phyloP scores from a whole-genome alignment of 2,888 invertebrate genomes.

The Petrolisthes manimaculis region DNA sequence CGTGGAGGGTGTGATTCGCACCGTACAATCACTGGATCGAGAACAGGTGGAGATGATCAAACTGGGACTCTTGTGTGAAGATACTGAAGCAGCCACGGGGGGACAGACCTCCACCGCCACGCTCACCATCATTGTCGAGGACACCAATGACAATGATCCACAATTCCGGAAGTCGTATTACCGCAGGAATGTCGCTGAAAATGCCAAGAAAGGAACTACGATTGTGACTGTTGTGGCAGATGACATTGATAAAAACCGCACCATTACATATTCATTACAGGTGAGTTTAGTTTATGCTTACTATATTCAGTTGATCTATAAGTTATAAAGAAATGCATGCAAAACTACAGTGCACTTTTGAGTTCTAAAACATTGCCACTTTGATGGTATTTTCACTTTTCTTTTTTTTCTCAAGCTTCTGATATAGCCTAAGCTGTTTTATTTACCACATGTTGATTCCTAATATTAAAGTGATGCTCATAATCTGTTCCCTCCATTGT shows the following conservation, averaged over 20 bases:
- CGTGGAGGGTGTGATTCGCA: slow-evolving; percentile 81
- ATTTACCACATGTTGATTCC: background rate
- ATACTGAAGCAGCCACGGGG: slow-evolving; percentile 72
- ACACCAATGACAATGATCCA: slow-evolving; percentile 92
- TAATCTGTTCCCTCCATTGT: background rate
- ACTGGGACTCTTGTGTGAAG: slow-evolving; percentile 83
- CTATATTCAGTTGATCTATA: too few relatives aligned
- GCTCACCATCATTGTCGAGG: slow-evolving; percentile 82
- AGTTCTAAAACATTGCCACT: background rate
- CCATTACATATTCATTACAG: slow-evolving; percentile 83
- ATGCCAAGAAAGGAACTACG: slow-evolving; percentile 85
- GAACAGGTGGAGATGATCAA: slow-evolving; percentile 86
- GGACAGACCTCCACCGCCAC: slow-evolving; percentile 72
- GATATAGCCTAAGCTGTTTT: too few relatives aligned
- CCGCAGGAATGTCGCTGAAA: slow-evolving; percentile 84
- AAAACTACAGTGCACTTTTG: too few relatives aligned
- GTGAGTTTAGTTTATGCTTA: slow-evolving; percentile 67
- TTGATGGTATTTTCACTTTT: too few relatives aligned
- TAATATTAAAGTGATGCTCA: background rate
- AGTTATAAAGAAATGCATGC: too few relatives aligned
- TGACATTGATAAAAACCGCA: slow-evolving; percentile 88
- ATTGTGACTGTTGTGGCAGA: slow-evolving; percentile 85
- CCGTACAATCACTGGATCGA: slow-evolving; percentile 81
- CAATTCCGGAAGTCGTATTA: slow-evolving; percentile 85
- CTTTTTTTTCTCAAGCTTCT: too few relatives aligned